Evolutionary conservation across 2,888 invertebrate species (phyloP).

Genomic region (Cryptosula pallasiana): DNA sequence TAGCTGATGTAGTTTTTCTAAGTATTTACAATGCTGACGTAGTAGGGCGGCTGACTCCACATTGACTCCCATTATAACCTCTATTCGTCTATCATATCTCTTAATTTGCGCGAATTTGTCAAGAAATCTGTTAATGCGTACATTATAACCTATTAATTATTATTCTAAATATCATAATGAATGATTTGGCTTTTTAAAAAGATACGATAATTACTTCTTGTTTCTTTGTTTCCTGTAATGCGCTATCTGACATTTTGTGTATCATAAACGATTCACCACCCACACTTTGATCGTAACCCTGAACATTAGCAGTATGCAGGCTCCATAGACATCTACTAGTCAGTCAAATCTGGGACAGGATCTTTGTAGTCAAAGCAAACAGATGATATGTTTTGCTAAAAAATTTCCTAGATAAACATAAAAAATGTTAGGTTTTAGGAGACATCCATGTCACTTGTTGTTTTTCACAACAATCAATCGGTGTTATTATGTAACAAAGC

Average conservation of each 20-base stretch:
- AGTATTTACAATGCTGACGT: no score
- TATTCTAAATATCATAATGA: neutral
- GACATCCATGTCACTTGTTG: neutral
- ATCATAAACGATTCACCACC: neutral
- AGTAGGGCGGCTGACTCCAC: neutral
- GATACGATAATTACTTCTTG: neutral
- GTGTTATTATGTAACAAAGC: neutral
- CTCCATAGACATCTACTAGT: no score
- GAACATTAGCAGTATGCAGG: no score
- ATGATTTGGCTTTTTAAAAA: neutral
- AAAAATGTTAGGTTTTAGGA: neutral
- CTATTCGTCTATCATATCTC: neutral
- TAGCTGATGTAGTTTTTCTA: no score
- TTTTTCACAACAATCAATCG: neutral
- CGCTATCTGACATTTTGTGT: neutral
- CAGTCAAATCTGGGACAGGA: no score
- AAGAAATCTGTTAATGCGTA: neutral
- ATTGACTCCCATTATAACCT: neutral
- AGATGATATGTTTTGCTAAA: neutral
- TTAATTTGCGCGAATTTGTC: neutral
- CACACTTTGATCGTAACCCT: neutral
- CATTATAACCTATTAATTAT: neutral
- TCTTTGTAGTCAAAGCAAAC: neutral
- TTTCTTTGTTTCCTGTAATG: neutral
- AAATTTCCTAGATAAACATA: neutral